These are phyloP conservation scores for Trichechus manatus DNA, from an alignment of 2,113 vertebrate species.

Conservation along the genomic window DNA sequence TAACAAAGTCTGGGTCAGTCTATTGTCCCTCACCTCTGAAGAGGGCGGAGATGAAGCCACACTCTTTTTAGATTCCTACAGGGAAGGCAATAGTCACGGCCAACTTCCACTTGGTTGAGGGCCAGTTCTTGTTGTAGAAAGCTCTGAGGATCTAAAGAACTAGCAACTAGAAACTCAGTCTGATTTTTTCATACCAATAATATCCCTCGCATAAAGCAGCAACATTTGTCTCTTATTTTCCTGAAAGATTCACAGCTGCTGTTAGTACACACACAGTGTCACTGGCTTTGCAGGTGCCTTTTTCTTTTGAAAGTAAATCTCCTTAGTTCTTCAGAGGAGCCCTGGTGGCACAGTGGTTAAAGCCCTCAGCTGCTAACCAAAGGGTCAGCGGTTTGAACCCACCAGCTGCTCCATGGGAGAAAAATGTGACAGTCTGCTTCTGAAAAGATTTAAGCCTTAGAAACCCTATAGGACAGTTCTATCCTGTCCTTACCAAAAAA, in stretches of 20 bases:
- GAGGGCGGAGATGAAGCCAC: not conserved
- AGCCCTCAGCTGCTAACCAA: too few relatives aligned
- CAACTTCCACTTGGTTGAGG: not conserved
- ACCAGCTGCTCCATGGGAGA: too few relatives aligned
- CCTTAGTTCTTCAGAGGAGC: not conserved
- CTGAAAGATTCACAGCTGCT: not conserved
- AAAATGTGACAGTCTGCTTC: too few relatives aligned
- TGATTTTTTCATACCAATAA: not conserved
- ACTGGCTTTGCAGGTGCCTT: not conserved
- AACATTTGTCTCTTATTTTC: not conserved
- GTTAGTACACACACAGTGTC: not conserved
- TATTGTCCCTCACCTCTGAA: not conserved
- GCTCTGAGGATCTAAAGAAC: not conserved
- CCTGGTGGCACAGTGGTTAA: too few relatives aligned
- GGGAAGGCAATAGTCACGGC: not conserved
- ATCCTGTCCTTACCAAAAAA: too few relatives aligned
- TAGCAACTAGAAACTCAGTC: not conserved
- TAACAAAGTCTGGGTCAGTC: not conserved
- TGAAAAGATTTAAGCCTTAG: too few relatives aligned
- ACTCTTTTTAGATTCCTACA: not conserved
- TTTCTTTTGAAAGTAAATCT: constrained; percentile 2
- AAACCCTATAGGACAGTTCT: too few relatives aligned
- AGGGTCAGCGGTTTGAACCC: too few relatives aligned
- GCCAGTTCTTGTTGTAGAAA: not conserved
- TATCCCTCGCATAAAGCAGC: not conserved